Conservation (phyloP, 1,140 invertebrate species). For the Ceratitis capitata region DNA sequence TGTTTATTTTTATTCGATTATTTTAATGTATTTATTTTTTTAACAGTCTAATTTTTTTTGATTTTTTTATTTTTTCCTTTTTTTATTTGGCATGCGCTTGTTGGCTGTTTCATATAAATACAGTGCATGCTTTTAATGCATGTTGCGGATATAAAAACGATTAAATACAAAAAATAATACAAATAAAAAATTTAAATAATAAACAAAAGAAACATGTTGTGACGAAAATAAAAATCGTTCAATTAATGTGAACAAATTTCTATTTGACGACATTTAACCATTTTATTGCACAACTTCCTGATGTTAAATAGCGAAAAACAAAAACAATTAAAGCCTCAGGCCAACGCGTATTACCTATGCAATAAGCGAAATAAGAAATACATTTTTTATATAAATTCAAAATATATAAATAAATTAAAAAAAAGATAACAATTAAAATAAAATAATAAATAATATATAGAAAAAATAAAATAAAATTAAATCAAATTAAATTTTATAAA, state of each 20-base stretch:
- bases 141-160: neutral
- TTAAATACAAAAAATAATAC: neutral
- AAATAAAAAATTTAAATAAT: neutral
- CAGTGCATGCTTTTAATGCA: neutral
- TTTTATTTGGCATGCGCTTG: too few species aligned
- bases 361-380: neutral
- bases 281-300: conserved; percentile 19
- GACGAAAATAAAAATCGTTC: neutral
- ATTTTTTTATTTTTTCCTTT: neutral
- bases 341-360: neutral
- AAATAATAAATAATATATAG: neutral
- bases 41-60: too few species aligned
- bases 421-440: neutral
- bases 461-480: neutral
- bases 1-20: neutral
- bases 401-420: neutral
- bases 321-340: neutral
- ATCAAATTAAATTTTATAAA: neutral
- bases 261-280: neutral
- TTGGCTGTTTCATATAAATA: too few species aligned
- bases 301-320: neutral
- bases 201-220: neutral
- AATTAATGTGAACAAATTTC: neutral
- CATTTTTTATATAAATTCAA: neutral
- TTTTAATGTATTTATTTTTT: neutral